These are phyloP conservation scores for Cantharis rustica DNA, from an alignment of 2,888 invertebrate genomes.

Conservation along the genomic window DNA sequence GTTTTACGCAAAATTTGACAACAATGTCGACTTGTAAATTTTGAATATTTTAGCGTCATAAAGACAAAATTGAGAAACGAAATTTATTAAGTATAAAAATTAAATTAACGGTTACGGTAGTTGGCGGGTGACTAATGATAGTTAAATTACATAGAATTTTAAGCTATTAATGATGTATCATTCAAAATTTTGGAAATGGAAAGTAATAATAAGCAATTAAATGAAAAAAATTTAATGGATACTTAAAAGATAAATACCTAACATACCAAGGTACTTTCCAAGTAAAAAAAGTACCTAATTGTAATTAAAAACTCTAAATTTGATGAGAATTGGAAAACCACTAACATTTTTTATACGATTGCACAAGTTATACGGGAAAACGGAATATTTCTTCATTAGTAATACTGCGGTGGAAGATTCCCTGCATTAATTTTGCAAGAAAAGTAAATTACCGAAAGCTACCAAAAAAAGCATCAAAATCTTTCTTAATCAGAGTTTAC, in stretches of 20 bases:
- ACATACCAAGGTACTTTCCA: not conserved
- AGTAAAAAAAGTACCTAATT: not conserved
- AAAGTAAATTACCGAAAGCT: not conserved
- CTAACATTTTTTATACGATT: not conserved
- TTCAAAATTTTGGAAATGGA: not conserved
- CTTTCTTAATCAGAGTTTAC: not conserved
- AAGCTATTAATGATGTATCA: not conserved
- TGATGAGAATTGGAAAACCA: not conserved
- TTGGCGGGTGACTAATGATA: not conserved
- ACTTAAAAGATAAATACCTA: not conserved
- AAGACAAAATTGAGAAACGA: not conserved
- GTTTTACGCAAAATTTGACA: not conserved
- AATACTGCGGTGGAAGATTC: no score
- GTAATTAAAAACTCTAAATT: not conserved
- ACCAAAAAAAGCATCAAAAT: not conserved
- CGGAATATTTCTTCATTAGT: not conserved
- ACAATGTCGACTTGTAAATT: not conserved
- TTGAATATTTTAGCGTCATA: not conserved
- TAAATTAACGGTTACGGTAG: not conserved
- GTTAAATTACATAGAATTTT: not conserved
- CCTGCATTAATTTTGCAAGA: not conserved
- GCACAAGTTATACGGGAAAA: not conserved
- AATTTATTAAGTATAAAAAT: not conserved
- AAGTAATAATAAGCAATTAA: not conserved
- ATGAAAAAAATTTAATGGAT: not conserved